Percentiles rank a stretch among this genome's conserved stretches.
phyloP scores from a whole-genome alignment of 2,888 invertebrate species.

The Thymelicus sylvestris region DNA sequence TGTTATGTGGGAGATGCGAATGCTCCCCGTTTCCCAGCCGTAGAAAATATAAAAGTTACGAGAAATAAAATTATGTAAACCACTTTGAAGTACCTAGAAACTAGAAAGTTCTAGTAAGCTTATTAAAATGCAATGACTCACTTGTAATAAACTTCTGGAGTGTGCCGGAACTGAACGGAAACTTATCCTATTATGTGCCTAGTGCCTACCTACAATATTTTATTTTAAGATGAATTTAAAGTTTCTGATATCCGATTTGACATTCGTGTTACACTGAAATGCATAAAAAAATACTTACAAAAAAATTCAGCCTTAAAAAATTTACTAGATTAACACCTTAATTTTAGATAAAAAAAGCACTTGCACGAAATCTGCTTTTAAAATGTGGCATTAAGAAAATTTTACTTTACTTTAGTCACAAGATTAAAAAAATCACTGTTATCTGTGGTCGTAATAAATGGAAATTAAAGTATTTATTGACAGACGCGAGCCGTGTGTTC shows the following conservation, averaged over 20 bases:
- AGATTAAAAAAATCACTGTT: not conserved
- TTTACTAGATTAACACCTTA: not conserved
- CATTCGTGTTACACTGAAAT: not conserved
- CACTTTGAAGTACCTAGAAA: too few relatives aligned
- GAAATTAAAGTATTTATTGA: conserved; percentile 1
- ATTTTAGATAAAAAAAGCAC: not conserved
- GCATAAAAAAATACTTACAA: conserved; percentile 2
- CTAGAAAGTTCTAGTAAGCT: too few relatives aligned
- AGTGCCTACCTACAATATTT: too few relatives aligned
- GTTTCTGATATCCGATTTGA: not conserved
- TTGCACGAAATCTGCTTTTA: conserved; percentile 1
- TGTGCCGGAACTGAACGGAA: too few relatives aligned
- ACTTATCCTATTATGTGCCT: too few relatives aligned
- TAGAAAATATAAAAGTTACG: too few relatives aligned
- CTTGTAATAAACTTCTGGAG: too few relatives aligned
- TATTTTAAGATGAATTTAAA: too few relatives aligned
- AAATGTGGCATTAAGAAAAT: conserved; percentile 4
- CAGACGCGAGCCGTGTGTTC: conserved; percentile 5
- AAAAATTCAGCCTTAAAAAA: not conserved
- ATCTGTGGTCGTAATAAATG: not conserved
- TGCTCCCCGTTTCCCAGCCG: too few relatives aligned
- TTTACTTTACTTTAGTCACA: conserved; percentile 2
- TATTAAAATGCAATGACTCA: too few relatives aligned
- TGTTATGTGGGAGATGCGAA: too few relatives aligned
- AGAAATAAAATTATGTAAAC: too few relatives aligned